Conservation (phyloP, 2,888 invertebrate species). For the Habroteleia sp. region DNA sequence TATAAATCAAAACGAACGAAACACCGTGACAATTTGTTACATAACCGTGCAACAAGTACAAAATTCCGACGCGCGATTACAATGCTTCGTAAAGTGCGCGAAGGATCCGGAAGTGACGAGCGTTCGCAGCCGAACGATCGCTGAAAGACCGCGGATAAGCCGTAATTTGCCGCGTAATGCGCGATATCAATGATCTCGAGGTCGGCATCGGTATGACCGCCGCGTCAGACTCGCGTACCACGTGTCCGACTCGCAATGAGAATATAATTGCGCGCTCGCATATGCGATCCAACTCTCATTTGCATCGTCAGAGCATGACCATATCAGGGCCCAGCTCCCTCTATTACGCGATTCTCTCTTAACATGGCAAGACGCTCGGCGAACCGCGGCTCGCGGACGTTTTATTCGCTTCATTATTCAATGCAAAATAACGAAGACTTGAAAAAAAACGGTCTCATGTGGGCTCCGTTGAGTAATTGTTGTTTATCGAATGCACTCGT, state of each 20-base stretch:
- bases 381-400: slow-evolving; percentile 6
- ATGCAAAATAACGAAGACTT: slow-evolving; percentile 39
- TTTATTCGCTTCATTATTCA: slow-evolving; percentile 35
- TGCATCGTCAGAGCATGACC: slow-evolving; percentile 73
- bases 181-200: slow-evolving; percentile 77
- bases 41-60: slow-evolving; percentile 18
- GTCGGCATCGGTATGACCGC: slow-evolving; percentile 69
- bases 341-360: slow-evolving; percentile 66
- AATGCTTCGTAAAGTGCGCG: slow-evolving; percentile 16
- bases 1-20: slow-evolving; percentile 9
- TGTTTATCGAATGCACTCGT: slow-evolving; percentile 23
- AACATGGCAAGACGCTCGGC: slow-evolving; percentile 27
- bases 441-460: slow-evolving; percentile 35
- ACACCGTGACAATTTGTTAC: slow-evolving; percentile 22
- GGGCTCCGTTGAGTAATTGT: slow-evolving; percentile 22
- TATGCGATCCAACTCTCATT: slow-evolving; percentile 67
- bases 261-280: slow-evolving; percentile 66
- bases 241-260: slow-evolving; percentile 73
- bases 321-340: slow-evolving; percentile 71
- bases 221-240: slow-evolving; percentile 75
- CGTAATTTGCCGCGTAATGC: slow-evolving; percentile 77
- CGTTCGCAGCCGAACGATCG: slow-evolving; percentile 59
- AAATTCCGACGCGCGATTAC: not conserved
- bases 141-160: slow-evolving; percentile 56
- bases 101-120: slow-evolving; percentile 48